These are phyloP conservation scores for Manduca sexta DNA, from an alignment of 1,140 invertebrate genomes.

Conservation along the genomic window DNA sequence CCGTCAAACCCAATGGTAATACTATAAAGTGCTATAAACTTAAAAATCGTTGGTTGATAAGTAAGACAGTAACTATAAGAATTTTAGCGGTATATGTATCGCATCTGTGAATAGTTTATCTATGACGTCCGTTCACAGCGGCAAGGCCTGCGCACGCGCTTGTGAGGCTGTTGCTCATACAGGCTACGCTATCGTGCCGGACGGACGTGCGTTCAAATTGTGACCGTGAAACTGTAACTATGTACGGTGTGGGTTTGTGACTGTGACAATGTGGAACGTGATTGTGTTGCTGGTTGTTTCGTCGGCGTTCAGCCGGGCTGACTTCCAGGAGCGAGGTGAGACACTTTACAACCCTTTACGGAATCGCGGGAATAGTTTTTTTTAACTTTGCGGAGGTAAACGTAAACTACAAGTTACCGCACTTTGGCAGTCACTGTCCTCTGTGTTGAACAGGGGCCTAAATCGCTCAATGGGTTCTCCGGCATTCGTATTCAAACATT, in stretches of 20 bases:
- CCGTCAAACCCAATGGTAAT: no score
- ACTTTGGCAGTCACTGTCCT: no score
- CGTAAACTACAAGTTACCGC: not conserved
- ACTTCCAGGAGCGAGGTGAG: constrained; percentile 57
- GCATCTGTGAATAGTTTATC: constrained; percentile 25
- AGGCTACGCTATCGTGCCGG: constrained; percentile 41
- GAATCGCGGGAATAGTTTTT: not conserved
- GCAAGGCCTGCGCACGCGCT: constrained; percentile 4
- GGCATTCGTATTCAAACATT: no score
- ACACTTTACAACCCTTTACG: no score
- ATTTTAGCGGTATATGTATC: constrained; percentile 5
- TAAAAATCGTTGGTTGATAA: no score
- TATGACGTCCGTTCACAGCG: constrained; percentile 1
- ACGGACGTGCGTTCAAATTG: constrained; percentile 36
- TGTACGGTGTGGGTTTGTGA: constrained; percentile 33
- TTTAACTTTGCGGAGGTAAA: not conserved
- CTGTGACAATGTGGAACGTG: constrained; percentile 43
- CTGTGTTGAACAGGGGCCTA: no score
- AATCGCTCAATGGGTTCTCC: no score
- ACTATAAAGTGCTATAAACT: no score
- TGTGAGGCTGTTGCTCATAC: constrained; percentile 2
- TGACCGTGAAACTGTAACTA: constrained; percentile 14
- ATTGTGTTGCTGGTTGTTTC: constrained; percentile 22
- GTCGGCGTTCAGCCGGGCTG: constrained; percentile 32
- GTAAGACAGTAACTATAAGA: no score